Conservation (phyloP, 2,888 invertebrate genomes). For the Drosophila paramelanica region DNA sequence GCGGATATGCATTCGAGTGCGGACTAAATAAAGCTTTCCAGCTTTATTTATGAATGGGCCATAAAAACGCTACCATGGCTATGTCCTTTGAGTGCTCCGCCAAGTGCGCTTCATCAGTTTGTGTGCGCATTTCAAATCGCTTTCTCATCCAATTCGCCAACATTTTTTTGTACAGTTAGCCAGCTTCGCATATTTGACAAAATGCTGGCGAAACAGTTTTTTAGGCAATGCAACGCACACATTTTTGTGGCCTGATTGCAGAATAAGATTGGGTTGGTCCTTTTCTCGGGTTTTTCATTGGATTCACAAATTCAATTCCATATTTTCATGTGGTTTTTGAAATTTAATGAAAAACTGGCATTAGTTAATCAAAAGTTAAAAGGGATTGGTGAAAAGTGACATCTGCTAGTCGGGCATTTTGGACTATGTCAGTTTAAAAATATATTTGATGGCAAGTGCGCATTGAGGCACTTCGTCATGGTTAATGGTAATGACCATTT, state of each 20-base stretch:
- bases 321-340: conserved; percentile 14
- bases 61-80: conserved; percentile 33
- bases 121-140: conserved; percentile 2
- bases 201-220: conserved; percentile 1
- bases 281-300: neutral
- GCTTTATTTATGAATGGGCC: conserved; percentile 49
- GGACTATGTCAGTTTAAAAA: neutral
- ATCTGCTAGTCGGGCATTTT: neutral
- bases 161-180: neutral
- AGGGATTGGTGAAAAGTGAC: too few relatives aligned
- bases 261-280: neutral
- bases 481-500: conserved; percentile 21
- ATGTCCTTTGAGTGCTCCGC: conserved; percentile 2
- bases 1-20: neutral
- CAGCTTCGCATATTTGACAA: neutral
- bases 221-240: neutral
- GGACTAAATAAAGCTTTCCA: conserved; percentile 66
- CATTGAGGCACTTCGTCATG: conserved; percentile 22
- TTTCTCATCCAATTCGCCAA: conserved; percentile 25
- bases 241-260: conserved; percentile 7
- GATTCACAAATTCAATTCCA: conserved; percentile 32
- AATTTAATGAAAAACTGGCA: neutral
- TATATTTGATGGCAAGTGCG: neutral
- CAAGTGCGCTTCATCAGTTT: neutral
- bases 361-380: neutral